Evolutionary conservation across 2,797 vertebrate species (phyloP).

Genomic region (Calcarius lapponicus): DNA sequence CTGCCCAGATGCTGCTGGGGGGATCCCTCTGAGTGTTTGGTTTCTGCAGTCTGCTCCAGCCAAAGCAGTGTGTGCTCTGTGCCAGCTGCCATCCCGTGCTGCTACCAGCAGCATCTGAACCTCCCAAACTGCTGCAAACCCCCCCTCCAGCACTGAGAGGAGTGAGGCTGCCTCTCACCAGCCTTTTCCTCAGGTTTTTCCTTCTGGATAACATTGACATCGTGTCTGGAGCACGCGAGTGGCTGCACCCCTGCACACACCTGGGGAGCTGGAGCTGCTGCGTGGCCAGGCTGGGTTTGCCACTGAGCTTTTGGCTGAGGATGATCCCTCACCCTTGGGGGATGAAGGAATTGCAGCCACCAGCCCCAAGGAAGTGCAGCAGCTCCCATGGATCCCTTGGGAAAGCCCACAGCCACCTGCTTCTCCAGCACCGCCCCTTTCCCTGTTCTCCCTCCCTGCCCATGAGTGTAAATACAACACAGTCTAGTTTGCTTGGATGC

Average conservation of each 20-base stretch:
- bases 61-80: accelerated
- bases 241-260: background rate
- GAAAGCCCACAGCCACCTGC: background rate
- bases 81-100: accelerated
- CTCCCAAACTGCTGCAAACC: background rate
- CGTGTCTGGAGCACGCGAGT: accelerated
- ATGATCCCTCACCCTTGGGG: accelerated
- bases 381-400: background rate
- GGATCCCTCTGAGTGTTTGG: accelerated
- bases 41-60: background rate
- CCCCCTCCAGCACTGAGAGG: background rate
- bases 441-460: background rate
- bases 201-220: background rate
- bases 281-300: background rate
- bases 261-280: accelerated
- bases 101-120: accelerated
- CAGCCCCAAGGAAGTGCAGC: background rate
- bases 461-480: constrained; percentile 84
- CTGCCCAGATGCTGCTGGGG: background rate
- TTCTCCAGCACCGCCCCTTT: background rate
- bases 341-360: background rate
- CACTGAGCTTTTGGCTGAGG: background rate
- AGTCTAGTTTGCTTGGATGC: constrained; percentile 89
- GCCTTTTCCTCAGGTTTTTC: background rate
- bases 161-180: background rate